Evolutionary conservation across 2,888 invertebrate species (phyloP).

Genomic region (Halocaridina rubra): DNA sequence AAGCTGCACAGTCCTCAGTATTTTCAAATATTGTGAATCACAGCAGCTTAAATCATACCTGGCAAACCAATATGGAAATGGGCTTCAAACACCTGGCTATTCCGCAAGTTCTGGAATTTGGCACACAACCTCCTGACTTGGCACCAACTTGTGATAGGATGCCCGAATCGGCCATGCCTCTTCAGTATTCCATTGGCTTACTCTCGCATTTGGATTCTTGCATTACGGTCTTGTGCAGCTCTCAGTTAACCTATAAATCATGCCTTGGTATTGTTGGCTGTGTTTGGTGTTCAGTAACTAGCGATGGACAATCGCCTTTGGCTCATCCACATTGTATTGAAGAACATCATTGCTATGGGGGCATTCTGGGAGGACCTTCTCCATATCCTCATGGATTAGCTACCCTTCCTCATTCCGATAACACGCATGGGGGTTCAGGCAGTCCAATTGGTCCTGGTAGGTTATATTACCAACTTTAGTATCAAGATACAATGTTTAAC

Average conservation of each 20-base stretch:
- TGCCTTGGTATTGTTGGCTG: slow-evolving; percentile 82
- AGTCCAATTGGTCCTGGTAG: slow-evolving; percentile 58
- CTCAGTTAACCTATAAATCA: slow-evolving; percentile 66
- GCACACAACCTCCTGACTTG: slow-evolving; percentile 24
- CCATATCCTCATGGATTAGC: slow-evolving; percentile 81
- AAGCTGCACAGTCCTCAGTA: slow-evolving; percentile 4
- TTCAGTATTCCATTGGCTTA: slow-evolving; percentile 55
- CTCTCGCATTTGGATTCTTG: slow-evolving; percentile 52
- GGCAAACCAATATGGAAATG: slow-evolving; percentile 28
- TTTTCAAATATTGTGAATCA: neutral
- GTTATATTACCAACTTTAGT: too few relatives aligned
- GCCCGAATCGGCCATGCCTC: slow-evolving; percentile 29
- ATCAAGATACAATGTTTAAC: too few relatives aligned
- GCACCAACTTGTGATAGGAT: slow-evolving; percentile 47
- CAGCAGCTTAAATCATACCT: neutral
- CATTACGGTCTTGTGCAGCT: slow-evolving; percentile 29
- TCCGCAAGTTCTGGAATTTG: slow-evolving; percentile 34
- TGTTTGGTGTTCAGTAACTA: slow-evolving; percentile 89
- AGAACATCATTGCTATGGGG: slow-evolving; percentile 86
- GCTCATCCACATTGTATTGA: slow-evolving; percentile 82
- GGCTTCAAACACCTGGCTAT: neutral
- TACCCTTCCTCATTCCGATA: slow-evolving; percentile 58
- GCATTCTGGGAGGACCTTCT: slow-evolving; percentile 83
- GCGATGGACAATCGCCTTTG: slow-evolving; percentile 78
- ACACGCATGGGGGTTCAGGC: slow-evolving; percentile 42